Evolutionary conservation across 2,113 vertebrate species (phyloP).

Genomic region (Ornithorhynchus anatinus): DNA sequence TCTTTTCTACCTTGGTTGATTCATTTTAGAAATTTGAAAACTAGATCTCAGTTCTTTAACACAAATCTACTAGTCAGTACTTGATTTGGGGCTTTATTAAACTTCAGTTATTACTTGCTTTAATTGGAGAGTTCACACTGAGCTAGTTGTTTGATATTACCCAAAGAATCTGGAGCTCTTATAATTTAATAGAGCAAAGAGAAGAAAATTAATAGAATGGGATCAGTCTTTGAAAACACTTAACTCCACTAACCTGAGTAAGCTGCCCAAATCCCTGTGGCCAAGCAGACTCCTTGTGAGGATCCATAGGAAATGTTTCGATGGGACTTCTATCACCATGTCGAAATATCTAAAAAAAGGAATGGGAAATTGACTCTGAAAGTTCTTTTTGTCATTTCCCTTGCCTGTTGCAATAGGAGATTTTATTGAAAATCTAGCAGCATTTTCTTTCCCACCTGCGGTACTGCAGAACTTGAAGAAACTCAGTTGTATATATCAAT

Average conservation of each 20-base stretch:
- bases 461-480: too few relatives aligned
- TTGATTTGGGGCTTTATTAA: background rate
- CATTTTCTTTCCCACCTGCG: background rate
- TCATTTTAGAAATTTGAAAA: background rate
- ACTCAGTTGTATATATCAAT: too few relatives aligned
- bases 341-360: slow-evolving; percentile 74
- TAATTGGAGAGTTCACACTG: too few relatives aligned
- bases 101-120: too few relatives aligned
- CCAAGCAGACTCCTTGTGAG: slow-evolving; percentile 78
- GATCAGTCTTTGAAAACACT: background rate
- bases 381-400: background rate
- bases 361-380: background rate
- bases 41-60: background rate
- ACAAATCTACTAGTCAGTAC: background rate
- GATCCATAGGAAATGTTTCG: slow-evolving; percentile 79
- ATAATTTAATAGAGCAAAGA: background rate
- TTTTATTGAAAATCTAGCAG: background rate
- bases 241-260: slow-evolving; percentile 73
- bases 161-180: background rate
- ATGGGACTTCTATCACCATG: slow-evolving; percentile 85
- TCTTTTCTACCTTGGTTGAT: background rate
- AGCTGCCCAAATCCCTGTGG: slow-evolving; percentile 85
- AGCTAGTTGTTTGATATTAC: too few relatives aligned
- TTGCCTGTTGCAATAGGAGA: background rate
- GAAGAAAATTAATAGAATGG: background rate